Conservation (phyloP, 2,888 invertebrate species). For the Cheilosia vulpina region DNA sequence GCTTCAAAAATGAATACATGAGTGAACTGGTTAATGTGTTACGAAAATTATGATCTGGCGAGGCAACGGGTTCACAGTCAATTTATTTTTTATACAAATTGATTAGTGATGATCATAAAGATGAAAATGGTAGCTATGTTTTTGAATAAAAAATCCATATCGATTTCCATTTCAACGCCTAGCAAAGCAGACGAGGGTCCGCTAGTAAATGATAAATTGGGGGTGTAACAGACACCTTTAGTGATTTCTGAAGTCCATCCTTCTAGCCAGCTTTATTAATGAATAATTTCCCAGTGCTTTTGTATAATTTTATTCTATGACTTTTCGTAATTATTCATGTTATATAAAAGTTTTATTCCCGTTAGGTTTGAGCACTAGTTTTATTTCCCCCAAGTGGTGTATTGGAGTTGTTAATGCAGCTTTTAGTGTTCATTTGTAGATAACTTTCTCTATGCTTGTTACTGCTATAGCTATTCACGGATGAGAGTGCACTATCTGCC, state of each 20-base stretch:
- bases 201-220: no score
- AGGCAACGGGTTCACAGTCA: no score
- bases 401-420: slow-evolving; percentile 24
- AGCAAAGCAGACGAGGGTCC: no score
- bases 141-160: no score
- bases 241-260: neutral
- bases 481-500: neutral
- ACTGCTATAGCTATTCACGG: neutral
- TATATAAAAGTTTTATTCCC: slow-evolving; percentile 34
- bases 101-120: no score
- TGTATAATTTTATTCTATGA: slow-evolving; percentile 15
- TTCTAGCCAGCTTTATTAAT: neutral
- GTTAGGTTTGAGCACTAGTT: slow-evolving; percentile 24
- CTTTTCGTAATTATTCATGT: slow-evolving; percentile 33
- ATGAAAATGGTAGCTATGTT: no score
- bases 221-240: neutral
- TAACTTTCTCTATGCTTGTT: slow-evolving; percentile 3
- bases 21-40: no score
- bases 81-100: no score
- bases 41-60: no score
- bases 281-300: neutral
- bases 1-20: no score
- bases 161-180: no score
- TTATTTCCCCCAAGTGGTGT: slow-evolving; percentile 13
- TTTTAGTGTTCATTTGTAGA: slow-evolving; percentile 1